Base-by-base conservation (phyloP, 2,888 invertebrate genomes). In the Apoderus coryli region DNA sequence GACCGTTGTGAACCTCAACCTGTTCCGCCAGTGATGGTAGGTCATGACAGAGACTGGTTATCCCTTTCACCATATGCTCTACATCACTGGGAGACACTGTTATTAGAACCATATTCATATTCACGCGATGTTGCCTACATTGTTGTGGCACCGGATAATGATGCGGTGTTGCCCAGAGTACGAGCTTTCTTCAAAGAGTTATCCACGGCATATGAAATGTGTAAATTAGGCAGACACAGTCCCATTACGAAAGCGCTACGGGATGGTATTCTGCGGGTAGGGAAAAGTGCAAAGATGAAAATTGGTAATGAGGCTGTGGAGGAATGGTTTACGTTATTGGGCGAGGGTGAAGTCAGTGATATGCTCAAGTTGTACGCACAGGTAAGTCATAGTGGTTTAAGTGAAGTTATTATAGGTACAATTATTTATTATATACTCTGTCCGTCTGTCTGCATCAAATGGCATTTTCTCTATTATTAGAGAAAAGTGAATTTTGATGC, bases 1-100 rank as follows among this genome's bases (percentile, higher is more conserved):
- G 93, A 93, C 55, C 80, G 89, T 40, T 92, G 90, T 61, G 93
- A 93, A 54, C 93, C 95, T 16, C 95, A 95, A 59, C 93, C 95
- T 1, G 88, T 95, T 47, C 95, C 95, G 12, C 82, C 88, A 3
- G 66, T 95, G 25, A 74, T 93, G 32, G 89, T 92, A 22, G 93
- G 93, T 1, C 84, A 86, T 59, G 95, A 95, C 52, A 80, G 86
- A 48, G 95, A 96, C 53, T 90, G 92, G 85, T 63, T 95, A 25
- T 79, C 89, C 4, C 63, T 93, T 22, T 85, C 93, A n/a, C 95
- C 95, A 0, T 84, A 89, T 54, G 85, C 92, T 27, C 67, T 95
- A 23, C 77, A 84, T 36, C 89, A 85, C 55, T 96, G 96, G 96
- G 96, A 98, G 56, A 81, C 89, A 48, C 67, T 96, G n/a, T 63